Evolutionary conservation across 53 echinoderm and acorn worm species (phyloP), one percentile per base, ranked within the genome.

Genomic region (Antedon mediterranea): DNA sequence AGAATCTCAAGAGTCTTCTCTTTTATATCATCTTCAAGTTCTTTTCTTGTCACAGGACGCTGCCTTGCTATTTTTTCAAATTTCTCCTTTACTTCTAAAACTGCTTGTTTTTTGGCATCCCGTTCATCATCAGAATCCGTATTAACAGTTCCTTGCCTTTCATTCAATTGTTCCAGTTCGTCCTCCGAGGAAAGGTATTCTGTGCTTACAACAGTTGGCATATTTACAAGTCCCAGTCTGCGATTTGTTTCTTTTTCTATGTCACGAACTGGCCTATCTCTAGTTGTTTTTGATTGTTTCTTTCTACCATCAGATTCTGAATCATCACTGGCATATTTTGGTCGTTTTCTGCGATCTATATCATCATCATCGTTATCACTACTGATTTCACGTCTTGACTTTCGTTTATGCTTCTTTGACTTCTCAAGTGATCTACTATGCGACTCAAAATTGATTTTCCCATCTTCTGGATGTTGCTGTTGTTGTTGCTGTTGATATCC

Each of bases 1-100:
- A 76, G 72, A 78, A 78, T 34, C 76, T 81, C 41, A 76, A 43
- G 43, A 79, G 79, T 13, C 79, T 79, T 71, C 57, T 73, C 43
- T 74, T 78, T 78, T 57, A 57, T 57, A 13, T 57, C 57, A 23
- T 57, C 20, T 23, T 57, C 57, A 8, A 57, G 57, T 26, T 57
- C 57, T 57, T 57, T 57, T 57, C 57, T 57, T 8, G 57, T 57
- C 9, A 57, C 57, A 18, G 11, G 57, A 23, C 57, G 57, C 1
- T 57, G 57, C 23, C 57, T 57, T 5, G 57, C 57, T 28, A 30
- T 73, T 73, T 73, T 23, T 32, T 73, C 29, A 32, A 73, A 73
- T 13, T 31, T 31, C 57, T 57, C 74, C 29, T 32, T 32, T 29
- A 30, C 74, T 73, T 73, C 74, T 23, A 32, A 3, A 23, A 31